Conservation (phyloP, 2,797 vertebrate genomes). For the Anolis apletophallus region DNA sequence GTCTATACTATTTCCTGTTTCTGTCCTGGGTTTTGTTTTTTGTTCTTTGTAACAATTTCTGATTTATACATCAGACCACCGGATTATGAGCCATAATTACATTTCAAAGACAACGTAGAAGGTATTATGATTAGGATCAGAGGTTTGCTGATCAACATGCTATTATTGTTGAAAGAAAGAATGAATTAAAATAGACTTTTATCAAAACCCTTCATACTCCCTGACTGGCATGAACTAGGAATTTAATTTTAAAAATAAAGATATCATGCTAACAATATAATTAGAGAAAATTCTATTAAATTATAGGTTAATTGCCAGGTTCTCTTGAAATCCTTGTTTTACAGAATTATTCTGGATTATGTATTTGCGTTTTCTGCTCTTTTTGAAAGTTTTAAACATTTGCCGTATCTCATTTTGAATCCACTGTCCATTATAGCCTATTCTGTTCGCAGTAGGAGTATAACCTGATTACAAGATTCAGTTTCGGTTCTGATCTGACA, state of each 20-base stretch:
- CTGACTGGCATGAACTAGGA: background rate
- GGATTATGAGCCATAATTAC: background rate
- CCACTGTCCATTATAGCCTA: background rate
- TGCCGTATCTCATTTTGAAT: background rate
- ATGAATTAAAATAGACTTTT: background rate
- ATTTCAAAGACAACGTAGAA: constrained; percentile 1
- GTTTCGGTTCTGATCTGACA: no score
- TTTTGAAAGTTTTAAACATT: background rate
- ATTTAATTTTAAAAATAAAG: constrained; percentile 19
- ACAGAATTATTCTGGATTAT: background rate
- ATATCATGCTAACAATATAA: background rate
- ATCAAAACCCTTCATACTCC: background rate
- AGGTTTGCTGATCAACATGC: background rate
- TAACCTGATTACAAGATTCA: no score
- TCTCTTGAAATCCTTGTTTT: background rate
- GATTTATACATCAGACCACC: background rate
- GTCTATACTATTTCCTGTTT: background rate
- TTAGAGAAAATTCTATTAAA: constrained; percentile 13
- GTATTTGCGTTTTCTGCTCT: background rate
- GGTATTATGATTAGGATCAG: background rate
- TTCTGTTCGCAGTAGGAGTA: background rate
- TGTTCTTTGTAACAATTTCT: background rate
- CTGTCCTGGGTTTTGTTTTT: background rate
- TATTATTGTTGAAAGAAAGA: background rate
- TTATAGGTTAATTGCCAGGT: constrained; percentile 12